Base-by-base conservation (phyloP, 2,797 vertebrate genomes). In the Melanotaenia pygmaea region DNA sequence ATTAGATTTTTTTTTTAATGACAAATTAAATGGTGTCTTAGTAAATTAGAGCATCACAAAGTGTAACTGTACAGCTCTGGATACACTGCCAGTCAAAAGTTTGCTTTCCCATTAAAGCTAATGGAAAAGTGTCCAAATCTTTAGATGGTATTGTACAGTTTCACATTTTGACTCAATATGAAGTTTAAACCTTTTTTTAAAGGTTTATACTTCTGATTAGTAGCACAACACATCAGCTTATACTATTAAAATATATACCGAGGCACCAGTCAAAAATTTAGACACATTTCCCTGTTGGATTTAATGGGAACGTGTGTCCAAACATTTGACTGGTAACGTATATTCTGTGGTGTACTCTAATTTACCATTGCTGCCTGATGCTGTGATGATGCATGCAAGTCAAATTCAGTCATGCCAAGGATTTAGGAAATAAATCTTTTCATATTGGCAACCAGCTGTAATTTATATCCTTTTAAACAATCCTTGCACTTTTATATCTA, bases 341-440 rank as follows among this genome's bases (percentile, higher is more conserved):
- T 38, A 68, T 75, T 80, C 9, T 67, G 26, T 79, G 12, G 35
- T 56, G 32, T 67, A 28, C 26, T 70, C 59, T 61, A 43, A 3
- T 59, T 62, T 3, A 28, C 14, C 64, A 22, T 62, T 77, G 30
- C 79, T 37, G 57, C 2, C 12, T 77, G 64, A 66, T 45, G 73
- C 47, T 47, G 22, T 70, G 57, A 59, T 63, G 67, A 65, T 79
- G 73, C 86, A 82, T 70, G 75, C 22, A 75, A 43, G 47, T 84
- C 13, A 50, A 59, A 65, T 34, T 35, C 64, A 79, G 67, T 80
- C 81, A 79, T 80, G 88, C 77, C 67, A 67, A 85, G 74, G 30
- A 68, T 45, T 51, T 24, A 38, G 54, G 74, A 59, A 61, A 37
- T 10, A 73, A 22, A 74, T 62, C 59, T 40, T 6, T 60, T 24